Evolutionary conservation across 2,797 vertebrate species (phyloP), one percentile per base, ranked within the genome.

Genomic region (Tadarida brasiliensis): DNA sequence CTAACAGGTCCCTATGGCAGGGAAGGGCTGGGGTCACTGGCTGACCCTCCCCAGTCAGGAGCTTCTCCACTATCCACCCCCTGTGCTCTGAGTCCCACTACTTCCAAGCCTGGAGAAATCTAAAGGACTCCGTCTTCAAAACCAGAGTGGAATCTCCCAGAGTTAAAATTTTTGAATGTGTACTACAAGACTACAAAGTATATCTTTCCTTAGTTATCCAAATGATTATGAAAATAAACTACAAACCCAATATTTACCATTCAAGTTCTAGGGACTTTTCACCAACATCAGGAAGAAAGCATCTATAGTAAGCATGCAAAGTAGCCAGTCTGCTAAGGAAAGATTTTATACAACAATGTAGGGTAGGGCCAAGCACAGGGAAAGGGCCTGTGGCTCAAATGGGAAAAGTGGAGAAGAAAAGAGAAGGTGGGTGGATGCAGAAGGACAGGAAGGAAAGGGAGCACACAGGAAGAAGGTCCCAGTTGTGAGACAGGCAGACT

Each of bases 71-170:
- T 16, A 87, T 6, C 59, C 24, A 59, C 7, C 74, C 12, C 15
- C 51, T 65, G n/a, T 39, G 5, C 35, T 26, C 47, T 2, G 1
- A 78, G 68, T 35, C 63, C 71, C n/a, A 30, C 17, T 49, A 90
- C 24, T 17, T 54, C 49, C 59, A 90, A 94, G 28, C 33, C 76
- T 74, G 44, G 68, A 87, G 39, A 90, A 86, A 91, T 47, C 12
- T 67, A 78, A 78, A 96, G n/a, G 28, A 65, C 10, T 70, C 39
- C 54, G 83, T 54, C 71, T 91, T 81, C n/a, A 74, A 82, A 87
- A 84, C 30, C 59, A 86, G 30, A 73, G 20, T 76, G 33, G 54
- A 84, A 24, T 0, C 63, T 33, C 35, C 22, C 24, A 33, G 56
- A 68, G 30, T 87, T 47, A 86, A 90, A 92, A 47, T 10, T 30